These are phyloP conservation scores for Resseliella maxima DNA, from an alignment of 2,888 invertebrate genomes.

Conservation along the genomic window DNA sequence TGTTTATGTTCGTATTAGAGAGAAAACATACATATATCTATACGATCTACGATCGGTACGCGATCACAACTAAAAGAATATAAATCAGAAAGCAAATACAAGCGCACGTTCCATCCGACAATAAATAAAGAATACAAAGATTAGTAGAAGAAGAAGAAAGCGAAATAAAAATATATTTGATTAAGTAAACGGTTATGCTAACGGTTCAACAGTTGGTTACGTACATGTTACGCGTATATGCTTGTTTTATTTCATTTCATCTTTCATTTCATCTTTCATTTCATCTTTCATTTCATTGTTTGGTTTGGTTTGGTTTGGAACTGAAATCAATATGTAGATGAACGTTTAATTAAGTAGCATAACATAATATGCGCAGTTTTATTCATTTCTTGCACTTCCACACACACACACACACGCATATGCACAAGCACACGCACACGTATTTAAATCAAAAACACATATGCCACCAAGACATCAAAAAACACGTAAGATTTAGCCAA, in stretches of 20 bases:
- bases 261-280: background rate
- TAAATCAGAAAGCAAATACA: constrained; percentile 11
- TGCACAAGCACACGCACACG: background rate
- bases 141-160: constrained; percentile 43
- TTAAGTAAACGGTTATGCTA: constrained; percentile 51
- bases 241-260: background rate
- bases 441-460: background rate
- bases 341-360: background rate
- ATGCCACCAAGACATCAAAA: too few relatives aligned
- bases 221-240: background rate
- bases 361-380: background rate
- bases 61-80: background rate
- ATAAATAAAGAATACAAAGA: background rate
- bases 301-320: constrained; percentile 43
- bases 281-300: too few relatives aligned
- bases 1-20: background rate
- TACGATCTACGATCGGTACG: background rate
- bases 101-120: background rate
- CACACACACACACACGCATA: background rate
- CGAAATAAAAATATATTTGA: constrained; percentile 53
- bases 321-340: constrained; percentile 41
- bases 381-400: background rate
- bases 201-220: constrained; percentile 24
- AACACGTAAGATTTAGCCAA: background rate
- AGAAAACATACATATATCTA: background rate